Evolutionary conservation across 1,140 invertebrate genomes (phyloP), one percentile per base, ranked within the genome.

Genomic region (Nylanderia fulva): DNA sequence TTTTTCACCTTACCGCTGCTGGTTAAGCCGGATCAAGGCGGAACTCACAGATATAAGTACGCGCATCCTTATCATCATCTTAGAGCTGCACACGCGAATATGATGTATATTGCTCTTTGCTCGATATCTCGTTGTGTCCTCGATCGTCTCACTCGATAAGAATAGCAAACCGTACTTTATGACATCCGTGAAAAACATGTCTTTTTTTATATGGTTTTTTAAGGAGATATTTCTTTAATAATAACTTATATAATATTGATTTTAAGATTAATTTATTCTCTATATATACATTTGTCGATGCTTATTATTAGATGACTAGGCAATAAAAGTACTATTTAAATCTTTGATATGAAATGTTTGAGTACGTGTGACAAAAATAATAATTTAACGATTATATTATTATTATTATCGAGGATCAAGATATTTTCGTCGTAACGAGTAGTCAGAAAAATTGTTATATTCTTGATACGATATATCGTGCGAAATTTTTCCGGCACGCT

Each of bases 41-140:
- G 18, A 85, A 54, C 52, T 86, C 8, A 27, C 63, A 1, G n/a
- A 66, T 7, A 39, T 45, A 58, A 72, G 39, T 61, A 85, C 29
- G 24, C 60, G 29, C 11, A 9, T 66, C 2, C 74, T 87, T 84
- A 86, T 86, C 79, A 33, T 29, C 24, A 64, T 5, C 27, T 77
- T 45, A 36, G 13, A 66, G 45, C 21, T 4, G n/a, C 18, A 29
- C 27, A 18, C 27, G 27, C 45, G n/a, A 5, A 3, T 63, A 24
- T 36, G 58, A 64, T 7, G 18, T 75, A 8, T 15, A 18, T 48
- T 29, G 24, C 7, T 76, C 58, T 76, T 63, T 48, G 13, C 58
- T 63, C 27, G 39, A 63, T 77, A 63, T 77, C 74, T 63, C n/a
- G 18, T 1, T 9, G 2, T 75, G 11, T 9, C n/a, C 42, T 45